These are phyloP conservation scores for Drosophila santomea DNA, from an alignment of 1,140 invertebrate genomes.

Conservation along the genomic window DNA sequence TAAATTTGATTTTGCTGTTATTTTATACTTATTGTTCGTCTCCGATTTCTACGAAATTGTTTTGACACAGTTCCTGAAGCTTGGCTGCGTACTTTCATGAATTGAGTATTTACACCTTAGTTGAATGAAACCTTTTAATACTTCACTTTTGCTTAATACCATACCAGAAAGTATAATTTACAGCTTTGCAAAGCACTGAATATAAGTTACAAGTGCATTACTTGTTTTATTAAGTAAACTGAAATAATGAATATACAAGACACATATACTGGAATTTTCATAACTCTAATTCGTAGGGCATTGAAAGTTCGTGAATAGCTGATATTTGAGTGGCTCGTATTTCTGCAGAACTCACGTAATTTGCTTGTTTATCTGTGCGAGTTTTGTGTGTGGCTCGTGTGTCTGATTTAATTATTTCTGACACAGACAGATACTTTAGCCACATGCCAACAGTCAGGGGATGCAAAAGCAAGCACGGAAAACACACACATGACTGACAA, in stretches of 20 bases:
- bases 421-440: conserved; percentile 42
- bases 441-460: conserved; percentile 46
- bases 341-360: conserved; percentile 45
- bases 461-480: background rate
- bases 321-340: background rate
- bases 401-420: conserved; percentile 67
- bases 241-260: too few relatives aligned
- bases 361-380: conserved; percentile 42
- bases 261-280: too few relatives aligned
- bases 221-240: too few relatives aligned
- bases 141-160: background rate
- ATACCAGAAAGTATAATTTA: too few relatives aligned
- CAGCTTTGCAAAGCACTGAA: too few relatives aligned
- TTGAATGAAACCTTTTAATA: background rate
- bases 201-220: too few relatives aligned
- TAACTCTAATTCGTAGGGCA: background rate
- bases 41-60: background rate
- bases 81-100: background rate
- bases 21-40: background rate
- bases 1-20: background rate
- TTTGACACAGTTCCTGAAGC: too few relatives aligned
- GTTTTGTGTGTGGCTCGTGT: conserved; percentile 47
- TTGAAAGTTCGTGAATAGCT: conserved; percentile 15
- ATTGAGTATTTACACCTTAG: background rate
- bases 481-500: conserved; percentile 52